Evolutionary conservation across 1,140 invertebrate species (phyloP).

Genomic region (Euura saliciscinereae): DNA sequence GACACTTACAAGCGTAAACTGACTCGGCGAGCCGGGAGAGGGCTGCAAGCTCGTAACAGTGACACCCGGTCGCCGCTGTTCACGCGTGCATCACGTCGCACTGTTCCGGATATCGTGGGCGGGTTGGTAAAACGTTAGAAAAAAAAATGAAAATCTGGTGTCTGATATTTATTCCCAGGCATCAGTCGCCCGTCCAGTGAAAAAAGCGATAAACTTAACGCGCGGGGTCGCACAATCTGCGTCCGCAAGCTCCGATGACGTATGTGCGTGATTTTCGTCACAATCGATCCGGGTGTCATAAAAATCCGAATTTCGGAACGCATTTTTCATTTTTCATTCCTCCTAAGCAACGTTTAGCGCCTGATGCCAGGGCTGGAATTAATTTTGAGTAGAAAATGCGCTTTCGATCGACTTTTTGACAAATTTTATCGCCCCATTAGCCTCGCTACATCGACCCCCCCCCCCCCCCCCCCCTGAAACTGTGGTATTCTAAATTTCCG

Average conservation of each 20-base stretch:
- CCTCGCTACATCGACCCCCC: background rate
- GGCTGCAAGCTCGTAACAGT: background rate
- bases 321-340: too few species aligned
- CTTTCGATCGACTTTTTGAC: background rate
- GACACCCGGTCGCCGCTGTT: background rate
- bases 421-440: background rate
- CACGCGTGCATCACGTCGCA: background rate
- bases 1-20: conserved; percentile 1
- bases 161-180: background rate
- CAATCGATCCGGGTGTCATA: too few species aligned
- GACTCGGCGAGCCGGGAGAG: background rate
- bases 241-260: background rate
- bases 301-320: too few species aligned
- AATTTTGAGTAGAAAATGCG: background rate
- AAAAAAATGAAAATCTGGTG: background rate
- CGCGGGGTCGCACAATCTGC: background rate
- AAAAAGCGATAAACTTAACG: conserved; percentile 7
- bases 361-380: too few species aligned
- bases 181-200: background rate
- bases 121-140: background rate
- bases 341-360: too few species aligned
- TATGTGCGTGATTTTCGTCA: background rate
- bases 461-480: background rate
- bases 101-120: background rate
- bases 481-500: background rate